phyloP scores from a whole-genome alignment of 35 echinoderm and acorn worm genomes.

The Ophioderma brevispina region DNA sequence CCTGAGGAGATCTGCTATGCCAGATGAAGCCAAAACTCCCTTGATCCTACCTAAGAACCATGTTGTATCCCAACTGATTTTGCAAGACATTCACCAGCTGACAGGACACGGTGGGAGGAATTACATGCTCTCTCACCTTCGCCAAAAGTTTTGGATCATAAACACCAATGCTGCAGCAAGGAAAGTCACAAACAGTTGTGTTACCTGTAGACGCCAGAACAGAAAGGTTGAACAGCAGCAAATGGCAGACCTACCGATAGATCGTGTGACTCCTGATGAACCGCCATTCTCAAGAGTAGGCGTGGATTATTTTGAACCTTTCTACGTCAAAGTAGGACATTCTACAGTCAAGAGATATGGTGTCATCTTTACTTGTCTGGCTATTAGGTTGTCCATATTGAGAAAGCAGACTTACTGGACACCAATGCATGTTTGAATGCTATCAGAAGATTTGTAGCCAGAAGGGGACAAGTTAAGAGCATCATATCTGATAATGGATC shows the following conservation, averaged over 20 bases:
- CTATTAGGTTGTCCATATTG: conserved; percentile 45
- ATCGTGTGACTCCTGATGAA: neutral
- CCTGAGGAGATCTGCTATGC: conserved; percentile 4
- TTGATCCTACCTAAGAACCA: conserved; percentile 20
- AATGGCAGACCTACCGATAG: conserved; percentile 14
- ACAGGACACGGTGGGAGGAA: conserved; percentile 42
- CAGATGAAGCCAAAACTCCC: conserved; percentile 22
- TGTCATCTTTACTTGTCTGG: conserved; percentile 30
- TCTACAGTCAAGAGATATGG: conserved; percentile 29
- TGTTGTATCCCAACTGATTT: neutral
- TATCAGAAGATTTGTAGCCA: conserved; percentile 43
- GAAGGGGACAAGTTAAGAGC: conserved; percentile 30
- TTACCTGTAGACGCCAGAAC: neutral
- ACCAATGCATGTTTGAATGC: conserved; percentile 58
- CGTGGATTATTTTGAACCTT: conserved; percentile 31
- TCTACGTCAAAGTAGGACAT: conserved; percentile 23
- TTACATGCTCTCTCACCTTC: conserved; percentile 2
- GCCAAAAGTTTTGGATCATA: conserved; percentile 41
- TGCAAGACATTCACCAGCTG: conserved; percentile 5
- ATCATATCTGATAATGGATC: conserved; percentile 49
- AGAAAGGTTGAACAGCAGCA: conserved; percentile 6
- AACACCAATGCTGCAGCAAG: conserved; percentile 21
- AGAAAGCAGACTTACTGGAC: conserved; percentile 15
- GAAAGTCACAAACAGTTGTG: conserved; percentile 25
- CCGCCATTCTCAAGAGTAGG: conserved; percentile 28